A percentile compares a stretch with the other conserved stretches of the same genome.
These are phyloP conservation scores for Phaenicophaeus curvirostris DNA, from an alignment of 2,797 vertebrate genomes.

Conservation along the genomic window DNA sequence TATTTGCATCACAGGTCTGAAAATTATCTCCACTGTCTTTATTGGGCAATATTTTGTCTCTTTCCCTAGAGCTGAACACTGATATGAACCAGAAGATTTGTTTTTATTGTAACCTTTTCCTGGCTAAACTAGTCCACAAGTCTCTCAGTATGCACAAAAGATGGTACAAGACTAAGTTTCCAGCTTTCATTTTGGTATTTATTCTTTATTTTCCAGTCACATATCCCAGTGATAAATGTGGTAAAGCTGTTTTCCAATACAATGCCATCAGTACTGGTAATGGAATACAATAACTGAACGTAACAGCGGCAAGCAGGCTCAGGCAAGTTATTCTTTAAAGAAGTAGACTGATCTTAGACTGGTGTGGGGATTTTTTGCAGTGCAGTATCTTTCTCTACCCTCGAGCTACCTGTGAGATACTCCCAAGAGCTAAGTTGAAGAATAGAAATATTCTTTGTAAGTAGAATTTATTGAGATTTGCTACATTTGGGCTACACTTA, in stretches of 20 bases:
- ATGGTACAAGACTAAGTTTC: neutral
- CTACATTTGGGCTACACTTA: neutral
- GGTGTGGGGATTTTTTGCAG: neutral
- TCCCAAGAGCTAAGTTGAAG: neutral
- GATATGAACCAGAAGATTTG: neutral
- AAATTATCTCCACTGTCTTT: neutral
- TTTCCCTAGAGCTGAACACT: neutral
- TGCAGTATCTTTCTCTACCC: neutral
- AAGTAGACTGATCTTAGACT: neutral
- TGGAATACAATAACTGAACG: neutral
- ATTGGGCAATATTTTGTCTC: neutral
- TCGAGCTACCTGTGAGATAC: neutral
- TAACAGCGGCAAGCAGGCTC: neutral
- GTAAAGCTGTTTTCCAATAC: neutral
- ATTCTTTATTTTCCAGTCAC: neutral
- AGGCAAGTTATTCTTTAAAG: neutral
- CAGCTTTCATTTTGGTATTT: neutral
- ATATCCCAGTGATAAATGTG: neutral
- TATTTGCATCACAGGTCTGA: neutral
- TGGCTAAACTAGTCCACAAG: neutral
- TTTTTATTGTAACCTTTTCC: neutral
- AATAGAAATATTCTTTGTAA: neutral
- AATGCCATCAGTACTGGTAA: neutral
- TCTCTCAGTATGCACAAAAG: neutral
- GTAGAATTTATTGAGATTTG: neutral